Evolutionary conservation across 2,113 vertebrate species (phyloP).

Genomic region (Vimba vimba): DNA sequence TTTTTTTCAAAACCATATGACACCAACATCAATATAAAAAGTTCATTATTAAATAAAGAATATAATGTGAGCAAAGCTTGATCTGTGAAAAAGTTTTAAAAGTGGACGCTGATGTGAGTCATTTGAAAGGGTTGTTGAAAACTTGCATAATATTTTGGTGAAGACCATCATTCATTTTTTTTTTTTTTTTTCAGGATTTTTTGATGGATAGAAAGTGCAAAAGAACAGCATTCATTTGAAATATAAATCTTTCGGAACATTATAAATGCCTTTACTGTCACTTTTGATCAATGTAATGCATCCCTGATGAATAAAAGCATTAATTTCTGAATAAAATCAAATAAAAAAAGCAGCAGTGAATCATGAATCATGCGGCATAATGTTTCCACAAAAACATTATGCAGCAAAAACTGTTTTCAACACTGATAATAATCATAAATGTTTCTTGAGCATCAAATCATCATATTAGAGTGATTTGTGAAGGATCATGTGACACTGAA

Average conservation of each 20-base stretch:
- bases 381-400: too few relatives aligned
- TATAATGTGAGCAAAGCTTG: too few relatives aligned
- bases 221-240: neutral
- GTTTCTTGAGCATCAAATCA: too few relatives aligned
- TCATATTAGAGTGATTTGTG: too few relatives aligned
- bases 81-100: too few relatives aligned
- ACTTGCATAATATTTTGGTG: neutral
- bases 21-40: neutral
- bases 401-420: too few relatives aligned
- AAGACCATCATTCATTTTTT: neutral
- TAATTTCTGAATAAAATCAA: neutral
- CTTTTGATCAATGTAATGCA: neutral
- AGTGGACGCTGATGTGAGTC: too few relatives aligned
- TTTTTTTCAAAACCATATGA: neutral
- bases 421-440: too few relatives aligned
- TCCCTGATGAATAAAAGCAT: neutral
- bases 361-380: too few relatives aligned
- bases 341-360: too few relatives aligned
- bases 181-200: neutral
- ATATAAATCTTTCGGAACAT: neutral
- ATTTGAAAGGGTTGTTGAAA: neutral
- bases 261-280: neutral
- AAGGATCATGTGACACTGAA: too few relatives aligned
- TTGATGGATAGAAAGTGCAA: neutral
- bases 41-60: too few relatives aligned